Conservation (phyloP, 2,113 vertebrate genomes). For the Spilogale gracilis region DNA sequence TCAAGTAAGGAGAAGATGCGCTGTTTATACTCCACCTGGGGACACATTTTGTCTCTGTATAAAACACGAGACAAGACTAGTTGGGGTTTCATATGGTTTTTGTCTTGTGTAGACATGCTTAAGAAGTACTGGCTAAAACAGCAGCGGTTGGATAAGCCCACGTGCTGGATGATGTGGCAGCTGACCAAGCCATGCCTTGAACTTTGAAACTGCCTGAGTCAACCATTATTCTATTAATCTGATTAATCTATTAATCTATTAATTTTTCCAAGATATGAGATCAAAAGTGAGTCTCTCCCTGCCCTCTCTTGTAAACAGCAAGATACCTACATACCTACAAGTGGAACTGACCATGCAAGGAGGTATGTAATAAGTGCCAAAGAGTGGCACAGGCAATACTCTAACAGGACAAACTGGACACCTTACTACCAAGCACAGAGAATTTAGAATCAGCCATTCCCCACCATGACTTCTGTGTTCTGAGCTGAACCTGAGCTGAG, state of each 20-base stretch:
- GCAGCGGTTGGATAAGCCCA: neutral
- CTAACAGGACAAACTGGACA: neutral
- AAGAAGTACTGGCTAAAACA: neutral
- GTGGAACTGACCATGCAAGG: neutral
- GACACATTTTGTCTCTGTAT: neutral
- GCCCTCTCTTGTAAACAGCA: neutral
- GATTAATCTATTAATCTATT: neutral
- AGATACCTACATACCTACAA: neutral
- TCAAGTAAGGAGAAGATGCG: neutral
- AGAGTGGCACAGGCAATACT: neutral
- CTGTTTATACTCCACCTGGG: neutral
- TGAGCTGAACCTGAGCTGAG: neutral
- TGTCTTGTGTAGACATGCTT: neutral
- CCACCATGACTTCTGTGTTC: neutral
- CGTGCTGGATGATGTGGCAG: neutral
- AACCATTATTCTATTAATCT: neutral
- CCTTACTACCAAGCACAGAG: neutral
- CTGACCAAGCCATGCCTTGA: conserved; percentile 9
- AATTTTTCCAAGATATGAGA: neutral
- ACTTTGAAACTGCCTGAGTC: conserved; percentile 17
- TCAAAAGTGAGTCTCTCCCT: conserved; percentile 40
- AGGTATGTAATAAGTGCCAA: neutral
- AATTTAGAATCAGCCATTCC: neutral
- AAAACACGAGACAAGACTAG: neutral
- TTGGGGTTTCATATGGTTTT: neutral